Conservation (phyloP, 2,888 invertebrate species). For the Hanleya hanleyi region DNA sequence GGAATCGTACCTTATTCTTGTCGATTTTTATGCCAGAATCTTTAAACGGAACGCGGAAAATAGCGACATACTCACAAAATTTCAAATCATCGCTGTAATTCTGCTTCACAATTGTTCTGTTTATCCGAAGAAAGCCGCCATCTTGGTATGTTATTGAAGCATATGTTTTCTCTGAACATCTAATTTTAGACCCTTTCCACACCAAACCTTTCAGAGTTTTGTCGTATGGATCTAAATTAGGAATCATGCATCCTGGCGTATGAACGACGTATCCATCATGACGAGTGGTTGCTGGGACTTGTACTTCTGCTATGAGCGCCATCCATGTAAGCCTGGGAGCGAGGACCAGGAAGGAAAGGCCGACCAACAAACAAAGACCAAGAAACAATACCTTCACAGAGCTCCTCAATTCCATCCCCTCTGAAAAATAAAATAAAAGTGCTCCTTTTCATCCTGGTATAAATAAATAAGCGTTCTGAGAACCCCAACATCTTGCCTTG, state of each 20-base stretch:
- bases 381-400: too few relatives aligned
- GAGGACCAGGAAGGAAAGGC: too few relatives aligned
- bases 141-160: neutral
- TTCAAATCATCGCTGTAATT: neutral
- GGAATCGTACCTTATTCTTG: neutral
- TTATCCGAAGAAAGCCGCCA: neutral
- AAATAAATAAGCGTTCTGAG: too few relatives aligned
- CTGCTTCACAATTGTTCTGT: neutral
- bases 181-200: neutral
- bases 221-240: neutral
- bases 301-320: too few relatives aligned
- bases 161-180: neutral
- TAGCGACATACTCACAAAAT: neutral
- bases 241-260: neutral
- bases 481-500: too few relatives aligned
- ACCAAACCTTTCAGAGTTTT: neutral
- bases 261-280: too few relatives aligned
- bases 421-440: too few relatives aligned
- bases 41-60: neutral
- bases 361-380: too few relatives aligned
- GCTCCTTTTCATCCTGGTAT: too few relatives aligned
- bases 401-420: too few relatives aligned
- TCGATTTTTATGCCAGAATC: neutral
- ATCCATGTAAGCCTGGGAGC: too few relatives aligned
- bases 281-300: too few relatives aligned